phyloP scores from a whole-genome alignment of 2,888 invertebrate species.

The Ischnura elegans region DNA sequence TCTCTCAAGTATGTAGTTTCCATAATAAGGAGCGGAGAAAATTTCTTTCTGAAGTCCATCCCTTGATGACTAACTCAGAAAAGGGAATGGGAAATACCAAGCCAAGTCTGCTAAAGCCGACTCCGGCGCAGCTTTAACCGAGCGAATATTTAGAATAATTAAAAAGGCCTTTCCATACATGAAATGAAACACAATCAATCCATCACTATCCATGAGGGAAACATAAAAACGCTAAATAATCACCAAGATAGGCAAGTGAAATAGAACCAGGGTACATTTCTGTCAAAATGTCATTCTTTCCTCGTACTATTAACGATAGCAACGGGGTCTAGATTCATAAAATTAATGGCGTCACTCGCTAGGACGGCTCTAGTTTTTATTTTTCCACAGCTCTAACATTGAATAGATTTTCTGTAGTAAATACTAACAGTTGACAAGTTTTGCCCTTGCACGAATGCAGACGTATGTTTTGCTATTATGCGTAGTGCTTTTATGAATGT shows the following conservation, averaged over 20 bases:
- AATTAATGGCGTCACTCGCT: no score
- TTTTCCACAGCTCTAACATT: no score
- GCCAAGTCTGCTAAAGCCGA: neutral
- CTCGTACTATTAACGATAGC: no score
- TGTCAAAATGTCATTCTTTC: no score
- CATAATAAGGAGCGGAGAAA: neutral
- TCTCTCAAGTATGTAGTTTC: neutral
- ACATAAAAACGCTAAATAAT: neutral
- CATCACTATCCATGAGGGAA: neutral
- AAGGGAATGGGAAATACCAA: neutral
- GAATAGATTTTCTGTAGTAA: no score
- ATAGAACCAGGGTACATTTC: neutral
- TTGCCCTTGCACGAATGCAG: no score
- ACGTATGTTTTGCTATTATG: no score
- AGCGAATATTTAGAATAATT: neutral
- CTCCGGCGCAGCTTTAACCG: neutral
- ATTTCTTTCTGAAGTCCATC: constrained; percentile 16
- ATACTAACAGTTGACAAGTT: no score
- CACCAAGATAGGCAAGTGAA: neutral
- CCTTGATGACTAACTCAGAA: neutral
- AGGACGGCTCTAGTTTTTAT: no score
- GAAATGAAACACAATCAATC: neutral
- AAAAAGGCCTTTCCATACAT: neutral
- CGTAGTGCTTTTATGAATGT: no score
- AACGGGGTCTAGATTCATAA: no score